Base-by-base conservation (phyloP, 2,113 vertebrate genomes). In the Triplophysa rosa region DNA sequence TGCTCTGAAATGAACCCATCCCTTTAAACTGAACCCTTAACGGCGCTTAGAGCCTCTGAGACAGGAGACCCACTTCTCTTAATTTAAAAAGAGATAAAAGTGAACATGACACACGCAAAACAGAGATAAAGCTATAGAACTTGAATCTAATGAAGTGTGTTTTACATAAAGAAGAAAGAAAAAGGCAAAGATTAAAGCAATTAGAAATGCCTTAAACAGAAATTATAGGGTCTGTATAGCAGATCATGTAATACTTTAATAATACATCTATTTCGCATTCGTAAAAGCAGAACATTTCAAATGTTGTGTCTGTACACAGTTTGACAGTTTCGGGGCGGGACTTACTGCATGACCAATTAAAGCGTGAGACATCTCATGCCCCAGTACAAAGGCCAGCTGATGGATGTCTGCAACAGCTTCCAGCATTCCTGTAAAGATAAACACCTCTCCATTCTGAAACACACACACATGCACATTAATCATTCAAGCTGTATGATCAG, bases 311-410 rank as follows among this genome's bases (percentile, higher is more conserved):
- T 70, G 49, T 37, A 17, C 10, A 37, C 9, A 23, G 24, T 37
- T 1, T 13, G 24, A 63, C 24, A 78, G 78, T 24, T 37, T 29
- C 54, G 21, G 26, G 23, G 58, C 3, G 54, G 79, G 73, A 95
- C 96, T 96, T 91, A 99, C 98, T 4, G 94, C 91, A 29, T 99
- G 98, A 77, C 93, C 95, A 67, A 99, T 89, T 19, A 98, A 67
- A 19, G 93, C 96, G 0, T 99, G 97, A 83, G 98, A 95, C 88
- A 99, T 95, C 90, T 99, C 98, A 67, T 99, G 98, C 76, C 94
- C 96, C 84, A 99, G 86, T 87, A 99, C 91, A 78, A 97, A 90
- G 70, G 92, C 89, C 8, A 99, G 93, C 85, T 99, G 96, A 89
- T 99, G 93, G 65, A 90, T 59, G 83, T 98, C 95, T 47, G 90